These are phyloP conservation scores for Melanerpes aurifrons DNA, from an alignment of 2,113 vertebrate species.

Conservation along the genomic window DNA sequence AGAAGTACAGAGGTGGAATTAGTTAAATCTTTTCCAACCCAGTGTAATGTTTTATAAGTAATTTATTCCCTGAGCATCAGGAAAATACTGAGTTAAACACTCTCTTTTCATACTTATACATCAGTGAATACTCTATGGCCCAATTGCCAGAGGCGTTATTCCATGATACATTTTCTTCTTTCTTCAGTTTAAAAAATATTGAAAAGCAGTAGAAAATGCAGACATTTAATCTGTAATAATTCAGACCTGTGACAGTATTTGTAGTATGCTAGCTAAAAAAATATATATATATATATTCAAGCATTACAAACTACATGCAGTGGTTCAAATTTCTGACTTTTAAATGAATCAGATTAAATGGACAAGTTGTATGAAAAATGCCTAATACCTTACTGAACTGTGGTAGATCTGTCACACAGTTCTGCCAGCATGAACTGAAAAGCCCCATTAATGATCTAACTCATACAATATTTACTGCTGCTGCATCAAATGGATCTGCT, in stretches of 20 bases:
- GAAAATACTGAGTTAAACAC: not conserved
- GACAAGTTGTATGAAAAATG: slow-evolving; percentile 27
- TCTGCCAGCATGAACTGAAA: slow-evolving; percentile 47
- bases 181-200: not conserved
- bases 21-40: not conserved
- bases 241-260: not conserved
- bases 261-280: not conserved
- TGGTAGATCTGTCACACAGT: slow-evolving; percentile 22
- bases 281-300: not conserved
- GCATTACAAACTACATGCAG: not conserved
- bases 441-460: slow-evolving; percentile 66
- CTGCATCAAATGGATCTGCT: slow-evolving; percentile 62
- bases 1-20: not conserved
- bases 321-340: slow-evolving; percentile 32
- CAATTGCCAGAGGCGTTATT: not conserved
- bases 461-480: slow-evolving; percentile 78
- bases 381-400: not conserved
- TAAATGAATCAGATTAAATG: slow-evolving; percentile 34
- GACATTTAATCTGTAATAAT: not conserved
- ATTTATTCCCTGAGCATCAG: not conserved
- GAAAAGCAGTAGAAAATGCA: not conserved
- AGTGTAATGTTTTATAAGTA: not conserved
- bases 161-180: not conserved
- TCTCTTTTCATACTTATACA: not conserved
- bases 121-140: not conserved